Evolutionary conservation across 1,140 invertebrate species (phyloP).

Genomic region (Saccostrea cuccullata): DNA sequence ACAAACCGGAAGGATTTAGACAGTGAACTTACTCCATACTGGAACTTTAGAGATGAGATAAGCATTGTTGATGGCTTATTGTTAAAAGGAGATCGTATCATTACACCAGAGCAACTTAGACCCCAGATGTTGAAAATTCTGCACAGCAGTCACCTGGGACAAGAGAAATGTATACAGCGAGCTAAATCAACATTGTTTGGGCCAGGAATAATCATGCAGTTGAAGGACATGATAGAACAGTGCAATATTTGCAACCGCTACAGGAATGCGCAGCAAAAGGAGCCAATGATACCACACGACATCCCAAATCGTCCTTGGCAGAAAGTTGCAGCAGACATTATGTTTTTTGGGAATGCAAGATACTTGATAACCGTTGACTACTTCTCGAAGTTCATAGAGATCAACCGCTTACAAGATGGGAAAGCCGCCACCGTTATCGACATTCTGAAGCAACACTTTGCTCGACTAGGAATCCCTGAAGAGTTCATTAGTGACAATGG

Average conservation of each 20-base stretch:
- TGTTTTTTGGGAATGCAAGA: neutral
- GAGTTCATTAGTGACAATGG: constrained; percentile 60
- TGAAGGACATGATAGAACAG: constrained; percentile 47
- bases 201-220: constrained; percentile 25
- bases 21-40: constrained; percentile 10
- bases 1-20: neutral
- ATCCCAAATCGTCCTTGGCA: constrained; percentile 32
- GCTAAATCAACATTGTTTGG: constrained; percentile 14
- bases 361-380: constrained; percentile 52
- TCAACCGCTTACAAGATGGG: constrained; percentile 41
- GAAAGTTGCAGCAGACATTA: constrained; percentile 43
- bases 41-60: constrained; percentile 27
- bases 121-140: neutral
- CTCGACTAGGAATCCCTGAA: constrained; percentile 61
- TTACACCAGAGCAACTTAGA: neutral
- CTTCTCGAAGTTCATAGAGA: constrained; percentile 57
- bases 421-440: constrained; percentile 53
- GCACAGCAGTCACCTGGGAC: constrained; percentile 5
- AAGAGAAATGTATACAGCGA: constrained; percentile 4
- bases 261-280: constrained; percentile 35
- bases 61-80: neutral
- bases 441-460: constrained; percentile 59
- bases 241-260: constrained; percentile 2
- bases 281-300: constrained; percentile 9
- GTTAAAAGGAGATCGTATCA: constrained; percentile 21